Conservation (phyloP, 1,140 invertebrate genomes). For the Aphaenogaster floridana region DNA sequence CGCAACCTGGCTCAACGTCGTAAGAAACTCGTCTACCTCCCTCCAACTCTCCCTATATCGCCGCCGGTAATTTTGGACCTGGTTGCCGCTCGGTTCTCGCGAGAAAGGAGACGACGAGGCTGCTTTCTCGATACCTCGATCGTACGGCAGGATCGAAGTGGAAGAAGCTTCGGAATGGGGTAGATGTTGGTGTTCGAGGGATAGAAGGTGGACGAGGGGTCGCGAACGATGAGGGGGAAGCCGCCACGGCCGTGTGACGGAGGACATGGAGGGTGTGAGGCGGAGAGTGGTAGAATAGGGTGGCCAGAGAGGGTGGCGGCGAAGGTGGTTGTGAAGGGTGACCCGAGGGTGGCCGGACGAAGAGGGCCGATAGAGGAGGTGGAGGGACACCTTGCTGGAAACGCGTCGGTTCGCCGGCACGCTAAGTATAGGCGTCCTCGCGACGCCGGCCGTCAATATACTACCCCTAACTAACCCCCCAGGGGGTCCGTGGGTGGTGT, state of each 20-base stretch:
- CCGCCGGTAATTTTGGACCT: conserved; percentile 63
- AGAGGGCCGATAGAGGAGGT: conserved; percentile 62
- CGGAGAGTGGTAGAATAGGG: conserved; percentile 59
- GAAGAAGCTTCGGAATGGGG: conserved; percentile 67
- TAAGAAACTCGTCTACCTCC: conserved; percentile 56
- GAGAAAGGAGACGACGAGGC: conserved; percentile 20
- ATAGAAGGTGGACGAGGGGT: conserved; percentile 49
- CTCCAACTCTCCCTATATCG: not conserved
- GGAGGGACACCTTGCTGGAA: conserved; percentile 82
- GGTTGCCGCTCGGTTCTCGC: conserved; percentile 35
- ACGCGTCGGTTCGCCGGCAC: conserved; percentile 85
- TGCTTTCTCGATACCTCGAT: conserved; percentile 47
- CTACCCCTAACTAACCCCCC: conserved; percentile 87
- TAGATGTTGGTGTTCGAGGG: conserved; percentile 48
- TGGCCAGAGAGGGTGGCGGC: conserved; percentile 69
- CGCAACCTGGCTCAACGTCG: conserved; percentile 60
- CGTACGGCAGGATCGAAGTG: conserved; percentile 50
- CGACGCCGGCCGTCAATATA: conserved; percentile 87
- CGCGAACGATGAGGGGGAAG: conserved; percentile 47
- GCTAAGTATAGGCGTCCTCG: conserved; percentile 87
- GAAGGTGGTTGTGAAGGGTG: conserved; percentile 74
- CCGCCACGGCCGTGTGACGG: conserved; percentile 73
- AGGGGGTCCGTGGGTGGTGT: conserved; percentile 80
- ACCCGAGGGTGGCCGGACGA: conserved; percentile 75
- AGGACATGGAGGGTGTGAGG: conserved; percentile 68